Evolutionary conservation across 2,888 invertebrate species (phyloP).

Genomic region (Andricus curvator): DNA sequence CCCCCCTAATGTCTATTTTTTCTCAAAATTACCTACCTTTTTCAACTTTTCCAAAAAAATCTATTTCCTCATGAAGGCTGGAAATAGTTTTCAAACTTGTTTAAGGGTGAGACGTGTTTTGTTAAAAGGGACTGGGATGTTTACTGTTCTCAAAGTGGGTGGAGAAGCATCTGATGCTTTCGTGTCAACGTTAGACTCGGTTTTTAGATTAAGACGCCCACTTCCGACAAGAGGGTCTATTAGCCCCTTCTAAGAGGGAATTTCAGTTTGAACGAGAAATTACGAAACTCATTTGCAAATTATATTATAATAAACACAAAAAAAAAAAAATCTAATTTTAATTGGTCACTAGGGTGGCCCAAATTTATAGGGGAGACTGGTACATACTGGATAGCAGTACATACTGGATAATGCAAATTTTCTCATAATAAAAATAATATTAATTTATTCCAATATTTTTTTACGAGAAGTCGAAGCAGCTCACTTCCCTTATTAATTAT

Average conservation of each 20-base stretch:
- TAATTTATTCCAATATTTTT: no score
- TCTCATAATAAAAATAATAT: no score
- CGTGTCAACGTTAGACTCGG: slow-evolving; percentile 13
- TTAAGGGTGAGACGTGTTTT: slow-evolving; percentile 14
- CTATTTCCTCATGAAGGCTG: background rate
- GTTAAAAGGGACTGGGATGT: slow-evolving; percentile 13
- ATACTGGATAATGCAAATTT: no score
- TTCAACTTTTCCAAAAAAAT: background rate
- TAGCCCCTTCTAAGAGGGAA: background rate
- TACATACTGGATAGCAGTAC: no score
- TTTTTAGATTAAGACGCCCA: slow-evolving; percentile 10
- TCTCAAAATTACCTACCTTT: no score
- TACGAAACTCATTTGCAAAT: background rate
- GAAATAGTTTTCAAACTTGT: background rate
- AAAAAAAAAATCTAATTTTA: no score
- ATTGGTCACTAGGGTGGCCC: no score
- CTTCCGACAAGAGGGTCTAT: background rate
- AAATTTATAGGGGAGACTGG: no score
- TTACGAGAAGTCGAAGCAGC: no score
- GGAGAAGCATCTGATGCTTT: slow-evolving; percentile 15
- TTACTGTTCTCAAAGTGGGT: slow-evolving; percentile 14
- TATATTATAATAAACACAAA: no score
- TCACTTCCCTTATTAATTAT: no score
- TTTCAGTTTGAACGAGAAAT: background rate
- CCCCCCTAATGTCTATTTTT: no score